Evolutionary conservation across 2,888 invertebrate genomes (phyloP).

Genomic region (Stenichneumon culpator): DNA sequence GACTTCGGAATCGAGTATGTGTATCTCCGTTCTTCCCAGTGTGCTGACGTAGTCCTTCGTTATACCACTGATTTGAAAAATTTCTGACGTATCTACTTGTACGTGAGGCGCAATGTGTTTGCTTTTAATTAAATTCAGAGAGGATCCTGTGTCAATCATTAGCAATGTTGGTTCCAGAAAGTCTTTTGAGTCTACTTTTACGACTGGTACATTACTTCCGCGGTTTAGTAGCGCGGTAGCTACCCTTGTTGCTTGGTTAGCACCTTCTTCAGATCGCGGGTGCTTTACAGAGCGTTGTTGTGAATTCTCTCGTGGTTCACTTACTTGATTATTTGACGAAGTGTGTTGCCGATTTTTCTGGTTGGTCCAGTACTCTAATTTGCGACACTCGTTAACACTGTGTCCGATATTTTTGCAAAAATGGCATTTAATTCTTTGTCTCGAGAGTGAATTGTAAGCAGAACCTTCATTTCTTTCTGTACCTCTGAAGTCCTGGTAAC

Average conservation of each 20-base stretch:
- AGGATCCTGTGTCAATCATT: slow-evolving; percentile 61
- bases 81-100: slow-evolving; percentile 2
- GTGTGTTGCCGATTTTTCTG: not conserved
- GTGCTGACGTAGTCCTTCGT: slow-evolving; percentile 44
- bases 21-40: slow-evolving; percentile 32
- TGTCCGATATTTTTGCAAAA: slow-evolving; percentile 15
- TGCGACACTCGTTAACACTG: not conserved
- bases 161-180: slow-evolving; percentile 29
- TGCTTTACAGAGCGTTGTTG: not conserved
- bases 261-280: no score
- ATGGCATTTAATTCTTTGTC: not conserved
- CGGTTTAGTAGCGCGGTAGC: slow-evolving; percentile 21
- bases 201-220: slow-evolving; percentile 24
- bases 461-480: no score
- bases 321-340: not conserved
- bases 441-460: not conserved
- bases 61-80: not conserved
- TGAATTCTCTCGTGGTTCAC: not conserved
- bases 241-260: not conserved
- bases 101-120: slow-evolving; percentile 17
- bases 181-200: not conserved
- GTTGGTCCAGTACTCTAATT: not conserved
- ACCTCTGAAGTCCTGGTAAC: no score
- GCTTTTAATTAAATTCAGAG: slow-evolving; percentile 24
- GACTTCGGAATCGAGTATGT: slow-evolving; percentile 7